Conservation (phyloP, 2,797 vertebrate species). For the Neomorphus geoffroyi region DNA sequence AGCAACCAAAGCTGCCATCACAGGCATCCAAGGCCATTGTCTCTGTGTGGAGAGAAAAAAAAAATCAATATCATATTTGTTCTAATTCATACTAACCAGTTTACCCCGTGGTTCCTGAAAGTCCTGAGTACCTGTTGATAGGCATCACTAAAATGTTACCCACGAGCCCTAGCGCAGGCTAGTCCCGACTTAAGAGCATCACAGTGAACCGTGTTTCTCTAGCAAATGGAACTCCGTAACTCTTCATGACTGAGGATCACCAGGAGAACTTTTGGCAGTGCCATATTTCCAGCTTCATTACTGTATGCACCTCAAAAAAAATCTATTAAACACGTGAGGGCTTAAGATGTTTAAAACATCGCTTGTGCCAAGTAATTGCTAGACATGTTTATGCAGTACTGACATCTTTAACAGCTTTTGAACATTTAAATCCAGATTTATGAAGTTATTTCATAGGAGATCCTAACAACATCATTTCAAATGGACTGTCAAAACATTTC, state of each 20-base stretch:
- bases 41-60: constrained; percentile 85
- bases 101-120: constrained; percentile 68
- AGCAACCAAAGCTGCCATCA: constrained; percentile 95
- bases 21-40: constrained; percentile 97
- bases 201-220: background rate
- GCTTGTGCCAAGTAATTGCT: background rate
- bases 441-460: background rate
- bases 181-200: background rate
- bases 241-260: background rate
- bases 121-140: constrained; percentile 61
- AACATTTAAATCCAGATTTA: background rate
- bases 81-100: constrained; percentile 64
- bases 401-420: constrained; percentile 21
- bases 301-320: background rate
- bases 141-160: constrained; percentile 20
- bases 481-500: constrained; percentile 23
- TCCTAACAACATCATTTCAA: background rate
- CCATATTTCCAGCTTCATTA: background rate
- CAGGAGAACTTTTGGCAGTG: background rate
- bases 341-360: background rate
- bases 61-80: constrained; percentile 78
- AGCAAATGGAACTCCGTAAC: background rate
- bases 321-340: background rate
- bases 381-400: background rate
- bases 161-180: constrained; percentile 9